Evolutionary conservation across 1,140 invertebrate genomes (phyloP), one percentile per base, ranked within the genome.

Genomic region (Latrodectus geometricus): DNA sequence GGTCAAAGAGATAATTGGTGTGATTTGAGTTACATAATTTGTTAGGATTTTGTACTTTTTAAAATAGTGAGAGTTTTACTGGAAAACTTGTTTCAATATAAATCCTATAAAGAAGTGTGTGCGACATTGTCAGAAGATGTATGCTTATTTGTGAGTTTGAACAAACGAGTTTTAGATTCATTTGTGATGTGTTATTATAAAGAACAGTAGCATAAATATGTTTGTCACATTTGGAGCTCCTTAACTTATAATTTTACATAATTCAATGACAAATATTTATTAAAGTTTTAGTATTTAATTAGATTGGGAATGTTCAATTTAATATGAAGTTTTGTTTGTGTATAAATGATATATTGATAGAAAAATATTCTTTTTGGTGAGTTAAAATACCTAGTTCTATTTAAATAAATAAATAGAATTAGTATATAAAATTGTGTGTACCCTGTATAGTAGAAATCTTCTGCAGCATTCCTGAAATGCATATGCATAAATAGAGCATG

Each of bases 401-500:
- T 61, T 14, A 61, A 14, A 14, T 14, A 61, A 61, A 61, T n/a
- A 61, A 61, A 61, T 14, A 17, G 54, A 61, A 61, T 61, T 61
- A 61, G 54, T 8, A 35, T 35, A 35, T 35, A 35, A 35, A 35
- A 35, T 0, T n/a, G 21, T 14, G 21, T n/a, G 61, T 86, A 73
- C 83, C 74, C 77, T 86, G 83, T 86, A 86, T 52, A 86, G 74
- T 86, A 78, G 74, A 76, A 75, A 50, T 77, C 68, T 77, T 73
- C 72, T 68, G 20, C 76, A 77, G 74, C 83, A 86, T 86, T 86
- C 83, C 83, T 70, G n/a, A 77, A 78, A 12, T 86, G 83, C 70
- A 86, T 78, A 66, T 86, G 75, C 83, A 77, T 86, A 77, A 65
- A 20, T 70, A 20, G 15, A 70, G 74, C 83, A 86, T 86, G 83